Evolutionary conservation across 2,888 invertebrate species (phyloP), one percentile per base, ranked within the genome.

Genomic region (Hesperia comma): DNA sequence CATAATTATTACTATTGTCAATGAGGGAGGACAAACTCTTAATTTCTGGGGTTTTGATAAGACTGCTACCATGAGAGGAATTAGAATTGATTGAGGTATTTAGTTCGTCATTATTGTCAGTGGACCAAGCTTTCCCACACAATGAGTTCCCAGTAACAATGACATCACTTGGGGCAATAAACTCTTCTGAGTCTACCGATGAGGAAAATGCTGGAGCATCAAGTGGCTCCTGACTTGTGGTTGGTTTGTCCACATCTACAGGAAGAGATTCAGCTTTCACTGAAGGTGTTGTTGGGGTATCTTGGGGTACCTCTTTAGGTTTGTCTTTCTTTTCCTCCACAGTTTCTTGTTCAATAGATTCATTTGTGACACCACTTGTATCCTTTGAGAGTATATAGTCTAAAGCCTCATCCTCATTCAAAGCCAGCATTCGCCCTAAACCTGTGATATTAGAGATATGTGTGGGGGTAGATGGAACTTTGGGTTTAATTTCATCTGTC

Each of bases 321-420:
- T 70, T 68, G 55, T 66, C 64, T 21, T 61, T 53, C 37, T 71
- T 55, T 51, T 54, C 51, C 21, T 69, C 61, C 6, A 21, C 37
- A 10, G 21, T 40, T 43, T 60, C 67, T 32, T 56, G 49, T 6
- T 74, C 71, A 57, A 56, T 62, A 62, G 63, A 74, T 56, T 70
- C 75, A 56, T 68, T 70, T 54, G 70, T 81, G 62, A 79, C 79
- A 70, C 83, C 85, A 80, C 81, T 92, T 51, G 85, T 79, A 70
- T 87, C 84, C 71, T 88, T 94, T 21, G 93, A 93, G 53, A 96
- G 85, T 74, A 96, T 96, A 49, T 95, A 95, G 81, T 95, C 94
- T 43, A 96, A 85, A 21, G 95, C 95, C 81, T 96, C 96, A 79
- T 96, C 96, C 82, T 96, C 95, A 79, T 94, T 94, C 6, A 96